A percentile compares a stretch with the other conserved stretches of the same genome.
phyloP scores from a whole-genome alignment of 2,113 vertebrate genomes.

The Geococcyx californianus region DNA sequence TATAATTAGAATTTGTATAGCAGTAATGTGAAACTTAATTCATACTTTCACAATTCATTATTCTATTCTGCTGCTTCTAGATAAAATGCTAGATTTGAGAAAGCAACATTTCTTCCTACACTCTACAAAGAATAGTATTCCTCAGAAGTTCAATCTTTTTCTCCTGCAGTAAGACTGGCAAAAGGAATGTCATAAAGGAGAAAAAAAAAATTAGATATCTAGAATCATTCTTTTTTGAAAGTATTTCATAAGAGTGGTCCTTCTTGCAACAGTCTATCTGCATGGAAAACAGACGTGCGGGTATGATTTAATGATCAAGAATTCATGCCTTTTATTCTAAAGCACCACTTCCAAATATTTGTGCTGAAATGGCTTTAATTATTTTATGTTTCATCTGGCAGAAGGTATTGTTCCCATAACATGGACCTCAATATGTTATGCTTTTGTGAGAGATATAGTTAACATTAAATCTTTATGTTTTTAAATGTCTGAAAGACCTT shows the following conservation, averaged over 20 bases:
- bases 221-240: not conserved
- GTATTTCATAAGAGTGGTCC: not conserved
- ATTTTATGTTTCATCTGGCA: not conserved
- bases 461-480: not conserved
- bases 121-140: not conserved
- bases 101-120: not conserved
- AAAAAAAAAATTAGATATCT: not conserved
- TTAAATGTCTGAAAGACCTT: not conserved
- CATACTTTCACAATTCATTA: not conserved
- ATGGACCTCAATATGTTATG: not conserved
- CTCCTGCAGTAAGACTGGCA: not conserved
- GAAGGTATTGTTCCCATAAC: not conserved
- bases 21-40: not conserved
- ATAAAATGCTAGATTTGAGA: not conserved
- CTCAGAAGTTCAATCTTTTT: not conserved
- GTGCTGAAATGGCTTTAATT: not conserved
- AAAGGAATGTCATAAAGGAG: not conserved
- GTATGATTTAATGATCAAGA: not conserved
- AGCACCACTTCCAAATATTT: not conserved
- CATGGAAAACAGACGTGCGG: not conserved
- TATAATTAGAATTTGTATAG: not conserved
- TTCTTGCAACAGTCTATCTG: not conserved
- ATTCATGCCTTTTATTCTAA: not conserved
- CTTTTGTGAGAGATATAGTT: not conserved
- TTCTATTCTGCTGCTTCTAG: not conserved